A percentile compares a stretch with the other conserved stretches of the same genome.
Conservation (phyloP, 2,113 vertebrate genomes). For the Alexandromys fortis region DNA sequence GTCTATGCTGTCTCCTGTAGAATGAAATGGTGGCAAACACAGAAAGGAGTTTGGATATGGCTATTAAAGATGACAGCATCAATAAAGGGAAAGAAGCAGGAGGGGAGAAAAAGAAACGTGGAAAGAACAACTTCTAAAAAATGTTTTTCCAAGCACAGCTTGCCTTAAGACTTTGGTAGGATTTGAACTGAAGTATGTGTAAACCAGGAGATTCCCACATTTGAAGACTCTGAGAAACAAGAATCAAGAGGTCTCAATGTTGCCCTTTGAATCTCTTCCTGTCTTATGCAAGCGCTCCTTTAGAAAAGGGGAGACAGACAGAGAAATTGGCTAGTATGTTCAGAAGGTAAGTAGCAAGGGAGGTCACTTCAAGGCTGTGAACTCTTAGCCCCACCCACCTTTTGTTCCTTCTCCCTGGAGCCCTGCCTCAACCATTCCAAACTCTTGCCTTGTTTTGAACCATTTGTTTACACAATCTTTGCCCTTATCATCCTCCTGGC, state of each 20-base stretch:
- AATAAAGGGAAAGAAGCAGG: background rate
- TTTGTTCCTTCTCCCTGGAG: slow-evolving; percentile 66
- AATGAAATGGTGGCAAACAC: background rate
- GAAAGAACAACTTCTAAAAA: slow-evolving; percentile 34
- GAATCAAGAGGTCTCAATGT: background rate
- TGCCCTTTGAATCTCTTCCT: background rate
- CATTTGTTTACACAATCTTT: background rate
- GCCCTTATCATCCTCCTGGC: background rate
- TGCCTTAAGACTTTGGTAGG: slow-evolving; percentile 26
- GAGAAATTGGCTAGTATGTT: background rate
- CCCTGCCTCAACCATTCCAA: slow-evolving; percentile 49
- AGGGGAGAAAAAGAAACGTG: background rate
- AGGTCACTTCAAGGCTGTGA: slow-evolving; percentile 39
- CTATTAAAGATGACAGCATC: background rate
- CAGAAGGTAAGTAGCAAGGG: background rate
- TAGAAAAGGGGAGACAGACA: background rate
- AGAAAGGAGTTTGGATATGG: background rate
- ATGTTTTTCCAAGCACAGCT: background rate
- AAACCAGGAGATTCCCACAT: background rate
- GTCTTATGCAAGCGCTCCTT: background rate
- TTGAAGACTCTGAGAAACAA: background rate
- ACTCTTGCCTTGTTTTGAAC: slow-evolving; percentile 39
- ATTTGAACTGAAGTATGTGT: background rate
- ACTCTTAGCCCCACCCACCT: slow-evolving; percentile 78
- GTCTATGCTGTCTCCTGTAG: background rate